phyloP scores from a whole-genome alignment of 2,113 vertebrate species.

The Coryphaenoides rupestris region DNA sequence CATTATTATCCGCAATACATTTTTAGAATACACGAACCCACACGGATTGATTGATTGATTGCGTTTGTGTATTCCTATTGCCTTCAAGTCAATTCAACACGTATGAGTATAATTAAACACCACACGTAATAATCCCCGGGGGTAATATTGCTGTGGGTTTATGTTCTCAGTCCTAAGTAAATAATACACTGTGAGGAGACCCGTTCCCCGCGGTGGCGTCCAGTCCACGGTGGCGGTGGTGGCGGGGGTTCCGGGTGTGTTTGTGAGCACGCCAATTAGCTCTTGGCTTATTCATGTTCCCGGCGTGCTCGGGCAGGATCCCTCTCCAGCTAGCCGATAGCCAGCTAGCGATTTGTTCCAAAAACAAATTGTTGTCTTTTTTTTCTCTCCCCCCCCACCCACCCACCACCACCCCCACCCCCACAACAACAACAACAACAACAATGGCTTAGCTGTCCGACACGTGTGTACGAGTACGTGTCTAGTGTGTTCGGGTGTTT shows the following conservation, averaged over 20 bases:
- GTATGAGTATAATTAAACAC: neutral
- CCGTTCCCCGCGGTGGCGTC: no score
- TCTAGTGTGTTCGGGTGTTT: neutral
- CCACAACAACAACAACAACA: no score
- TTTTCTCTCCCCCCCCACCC: no score
- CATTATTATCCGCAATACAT: no score
- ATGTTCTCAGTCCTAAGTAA: no score
- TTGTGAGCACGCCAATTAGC: constrained; percentile 42
- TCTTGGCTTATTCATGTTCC: constrained; percentile 70
- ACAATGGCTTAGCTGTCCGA: neutral
- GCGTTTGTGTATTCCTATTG: neutral
- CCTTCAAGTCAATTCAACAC: no score
- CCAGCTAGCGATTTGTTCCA: constrained; percentile 33
- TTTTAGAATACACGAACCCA: no score
- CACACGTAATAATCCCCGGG: no score
- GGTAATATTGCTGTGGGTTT: no score
- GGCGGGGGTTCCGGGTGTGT: constrained; percentile 43
- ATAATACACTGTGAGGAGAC: no score
- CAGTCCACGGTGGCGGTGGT: no score
- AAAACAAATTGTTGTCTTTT: constrained; percentile 12
- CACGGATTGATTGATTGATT: neutral
- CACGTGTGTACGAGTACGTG: neutral
- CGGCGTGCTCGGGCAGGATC: constrained; percentile 54
- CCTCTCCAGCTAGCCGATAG: constrained; percentile 52
- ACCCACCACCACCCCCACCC: no score